Evolutionary conservation across 2,888 invertebrate genomes (phyloP).

Genomic region (Hololepta plana): DNA sequence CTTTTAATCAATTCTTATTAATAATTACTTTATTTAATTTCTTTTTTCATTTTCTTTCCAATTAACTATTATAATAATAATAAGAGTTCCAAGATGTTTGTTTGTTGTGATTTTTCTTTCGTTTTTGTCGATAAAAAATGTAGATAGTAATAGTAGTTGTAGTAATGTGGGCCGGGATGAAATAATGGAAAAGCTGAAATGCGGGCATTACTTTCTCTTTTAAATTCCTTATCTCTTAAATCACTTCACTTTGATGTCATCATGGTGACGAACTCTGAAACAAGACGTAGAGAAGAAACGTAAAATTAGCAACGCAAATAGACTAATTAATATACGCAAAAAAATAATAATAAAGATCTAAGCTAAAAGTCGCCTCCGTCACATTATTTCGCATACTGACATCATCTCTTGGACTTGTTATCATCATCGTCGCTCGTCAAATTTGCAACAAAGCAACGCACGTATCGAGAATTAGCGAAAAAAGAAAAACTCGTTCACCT

Average conservation of each 20-base stretch:
- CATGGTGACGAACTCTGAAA: constrained; percentile 96
- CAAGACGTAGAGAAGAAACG: constrained; percentile 17
- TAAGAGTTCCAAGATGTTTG: constrained; percentile 1
- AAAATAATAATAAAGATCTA: no score
- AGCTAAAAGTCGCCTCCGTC: no score
- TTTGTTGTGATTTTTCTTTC: constrained; percentile 6
- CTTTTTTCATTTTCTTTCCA: constrained; percentile 6
- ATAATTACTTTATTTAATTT: constrained; percentile 1
- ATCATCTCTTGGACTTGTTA: no score
- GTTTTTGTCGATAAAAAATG: constrained; percentile 9
- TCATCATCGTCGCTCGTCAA: no score
- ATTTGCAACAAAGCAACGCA: no score
- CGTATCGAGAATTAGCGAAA: no score
- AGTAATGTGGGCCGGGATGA: constrained; percentile 27
- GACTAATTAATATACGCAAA: no score
- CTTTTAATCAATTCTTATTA: no score
- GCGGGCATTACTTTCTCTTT: constrained; percentile 35
- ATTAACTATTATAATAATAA: constrained; percentile 11
- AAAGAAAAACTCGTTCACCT: no score
- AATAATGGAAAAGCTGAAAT: constrained; percentile 29
- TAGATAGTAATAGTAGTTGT: constrained; percentile 9
- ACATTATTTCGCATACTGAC: no score
- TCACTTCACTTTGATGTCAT: constrained; percentile 96
- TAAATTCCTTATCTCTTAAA: constrained; percentile 29
- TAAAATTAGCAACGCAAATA: constrained; percentile 2